Conservation (phyloP, 2,113 vertebrate genomes). For the Dolichotis patagonum region DNA sequence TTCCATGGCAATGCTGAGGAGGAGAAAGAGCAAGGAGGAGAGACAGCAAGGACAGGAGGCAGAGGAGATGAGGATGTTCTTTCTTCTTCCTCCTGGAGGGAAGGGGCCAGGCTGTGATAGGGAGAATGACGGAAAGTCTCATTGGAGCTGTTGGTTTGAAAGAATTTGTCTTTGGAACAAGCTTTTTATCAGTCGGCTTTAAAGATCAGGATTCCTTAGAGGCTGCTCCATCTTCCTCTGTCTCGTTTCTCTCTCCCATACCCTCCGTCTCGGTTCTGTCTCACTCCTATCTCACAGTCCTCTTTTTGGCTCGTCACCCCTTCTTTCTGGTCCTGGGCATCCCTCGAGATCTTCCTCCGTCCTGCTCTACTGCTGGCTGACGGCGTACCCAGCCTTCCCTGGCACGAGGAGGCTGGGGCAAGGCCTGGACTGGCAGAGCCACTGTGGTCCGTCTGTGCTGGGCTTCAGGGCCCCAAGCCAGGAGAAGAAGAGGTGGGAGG, state of each 20-base stretch:
- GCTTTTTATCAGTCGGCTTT: constrained; percentile 71
- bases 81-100: constrained; percentile 79
- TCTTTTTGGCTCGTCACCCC: not conserved
- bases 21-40: not conserved
- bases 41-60: constrained; percentile 48
- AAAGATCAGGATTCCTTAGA: constrained; percentile 61
- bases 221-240: constrained; percentile 45
- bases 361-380: not conserved
- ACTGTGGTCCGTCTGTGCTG: not conserved
- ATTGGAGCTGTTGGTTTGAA: constrained; percentile 66
- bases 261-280: constrained; percentile 26
- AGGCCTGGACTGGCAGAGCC: not conserved
- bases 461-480: not conserved
- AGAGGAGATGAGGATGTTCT: constrained; percentile 80
- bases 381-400: not conserved
- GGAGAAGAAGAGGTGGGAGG: not conserved
- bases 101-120: constrained; percentile 26
- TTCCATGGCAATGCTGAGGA: not conserved
- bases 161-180: constrained; percentile 74
- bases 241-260: not conserved
- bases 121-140: constrained; percentile 70
- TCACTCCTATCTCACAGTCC: not conserved
- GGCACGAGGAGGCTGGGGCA: fast-evolving
- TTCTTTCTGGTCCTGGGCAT: not conserved
- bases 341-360: not conserved